Evolutionary conservation across 2,888 invertebrate genomes (phyloP).

Genomic region (Conistra vaccinii): DNA sequence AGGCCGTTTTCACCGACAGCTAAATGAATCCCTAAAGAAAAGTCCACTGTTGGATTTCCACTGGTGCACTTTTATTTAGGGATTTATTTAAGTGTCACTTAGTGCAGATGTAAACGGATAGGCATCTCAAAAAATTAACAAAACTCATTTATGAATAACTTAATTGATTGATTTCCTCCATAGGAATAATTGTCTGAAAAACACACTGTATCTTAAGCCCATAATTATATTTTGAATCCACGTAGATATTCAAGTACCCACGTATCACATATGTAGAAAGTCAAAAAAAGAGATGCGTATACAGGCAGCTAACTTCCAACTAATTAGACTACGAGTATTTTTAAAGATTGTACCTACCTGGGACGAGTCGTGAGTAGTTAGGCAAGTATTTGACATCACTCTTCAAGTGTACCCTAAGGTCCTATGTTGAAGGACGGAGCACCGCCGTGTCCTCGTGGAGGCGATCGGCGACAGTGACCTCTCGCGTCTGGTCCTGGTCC

Average conservation of each 20-base stretch:
- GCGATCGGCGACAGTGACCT: no score
- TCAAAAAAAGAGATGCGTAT: background rate
- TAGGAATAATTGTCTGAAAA: slow-evolving; percentile 12
- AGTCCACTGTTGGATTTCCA: no score
- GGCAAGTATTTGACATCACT: background rate
- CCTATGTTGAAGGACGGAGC: no score
- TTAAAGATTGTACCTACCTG: background rate
- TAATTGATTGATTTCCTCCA: slow-evolving; percentile 42
- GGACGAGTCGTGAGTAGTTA: background rate
- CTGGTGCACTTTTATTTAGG: no score
- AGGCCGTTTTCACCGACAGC: no score
- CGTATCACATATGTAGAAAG: background rate
- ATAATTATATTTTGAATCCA: slow-evolving; percentile 10
- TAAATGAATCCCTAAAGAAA: no score
- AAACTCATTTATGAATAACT: background rate
- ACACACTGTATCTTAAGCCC: slow-evolving; percentile 27
- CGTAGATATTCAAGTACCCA: slow-evolving; percentile 19
- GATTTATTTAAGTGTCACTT: no score
- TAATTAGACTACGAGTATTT: background rate
- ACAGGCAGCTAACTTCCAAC: background rate
- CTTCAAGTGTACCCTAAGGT: background rate
- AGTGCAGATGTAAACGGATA: no score
- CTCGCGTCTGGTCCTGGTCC: no score
- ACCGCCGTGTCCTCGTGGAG: no score
- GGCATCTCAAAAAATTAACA: background rate